Conservation (phyloP, 1,140 invertebrate genomes). For the Magallana ariakensis region DNA sequence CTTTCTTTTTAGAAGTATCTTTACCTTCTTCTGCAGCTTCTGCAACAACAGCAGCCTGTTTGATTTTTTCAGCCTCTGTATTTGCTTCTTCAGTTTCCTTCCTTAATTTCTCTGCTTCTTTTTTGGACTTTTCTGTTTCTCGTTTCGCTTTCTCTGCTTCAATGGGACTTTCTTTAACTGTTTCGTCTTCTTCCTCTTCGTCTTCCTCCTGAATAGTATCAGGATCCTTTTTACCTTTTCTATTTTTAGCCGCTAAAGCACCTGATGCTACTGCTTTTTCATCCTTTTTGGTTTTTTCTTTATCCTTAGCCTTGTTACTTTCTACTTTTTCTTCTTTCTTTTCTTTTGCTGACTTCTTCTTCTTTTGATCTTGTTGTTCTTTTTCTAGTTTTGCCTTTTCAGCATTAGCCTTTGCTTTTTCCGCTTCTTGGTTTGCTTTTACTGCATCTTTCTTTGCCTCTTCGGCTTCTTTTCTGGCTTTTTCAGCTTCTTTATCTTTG, state of each 20-base stretch:
- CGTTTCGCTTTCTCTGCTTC: slow-evolving; percentile 39
- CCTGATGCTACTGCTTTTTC: slow-evolving; percentile 30
- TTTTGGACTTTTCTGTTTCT: slow-evolving; percentile 18
- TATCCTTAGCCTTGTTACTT: slow-evolving; percentile 12
- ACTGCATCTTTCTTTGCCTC: slow-evolving; percentile 44
- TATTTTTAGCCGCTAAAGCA: slow-evolving; percentile 39
- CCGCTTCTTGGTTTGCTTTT: slow-evolving; percentile 32
- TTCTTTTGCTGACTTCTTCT: slow-evolving; percentile 42
- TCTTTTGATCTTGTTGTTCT: slow-evolving; percentile 68
- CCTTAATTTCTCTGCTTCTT: slow-evolving; percentile 18
- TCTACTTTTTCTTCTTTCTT: slow-evolving; percentile 36
- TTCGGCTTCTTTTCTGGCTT: slow-evolving; percentile 48
- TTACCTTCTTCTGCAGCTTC: neutral
- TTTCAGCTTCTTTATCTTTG: slow-evolving; percentile 41
- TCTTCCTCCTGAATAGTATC: neutral
- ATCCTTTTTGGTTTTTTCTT: slow-evolving; percentile 3
- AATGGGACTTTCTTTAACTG: slow-evolving; percentile 20
- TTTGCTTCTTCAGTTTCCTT: slow-evolving; percentile 34
- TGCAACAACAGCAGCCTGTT: neutral
- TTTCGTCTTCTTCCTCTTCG: slow-evolving; percentile 39
- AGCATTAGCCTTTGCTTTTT: slow-evolving; percentile 42
- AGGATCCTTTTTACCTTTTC: slow-evolving; percentile 27
- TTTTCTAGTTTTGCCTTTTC: slow-evolving; percentile 60
- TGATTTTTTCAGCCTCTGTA: slow-evolving; percentile 33
- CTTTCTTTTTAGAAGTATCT: slow-evolving; percentile 8